Base-by-base conservation (phyloP, 2,888 invertebrate species). In the Tachina lurida region DNA sequence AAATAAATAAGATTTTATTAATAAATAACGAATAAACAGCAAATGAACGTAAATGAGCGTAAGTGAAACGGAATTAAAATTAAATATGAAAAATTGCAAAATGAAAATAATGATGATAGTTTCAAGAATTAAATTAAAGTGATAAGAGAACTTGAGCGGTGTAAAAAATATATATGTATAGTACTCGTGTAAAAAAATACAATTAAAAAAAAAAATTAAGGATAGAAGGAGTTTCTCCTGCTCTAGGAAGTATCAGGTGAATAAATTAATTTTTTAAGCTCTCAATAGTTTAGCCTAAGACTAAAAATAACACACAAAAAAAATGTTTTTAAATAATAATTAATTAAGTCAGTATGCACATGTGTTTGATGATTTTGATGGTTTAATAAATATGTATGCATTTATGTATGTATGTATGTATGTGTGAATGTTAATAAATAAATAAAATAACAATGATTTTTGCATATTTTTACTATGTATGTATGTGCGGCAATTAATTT, bases 391-490 rank as follows among this genome's bases (percentile, higher is more conserved):
- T 60, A 60, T 39, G 31, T 31, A 31, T 31, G 31, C 31, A 7
- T 31, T 5, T 31, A 31, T 31, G 31, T 31, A 31, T 4, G 31
- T 31, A 31, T 31, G 31, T 31, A 31, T 31, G 31, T 31, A 31
- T 31, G 7, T 31, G 7, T 31, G 7, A 58, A 8, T 31, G n/a
- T 49, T 15, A n/a, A 15, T 58, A 10, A 58, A 58, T 58, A 60
- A 65, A 65, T 47, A 47, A 47, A 47, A 47, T 65, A 47, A 68
- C 15, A 52, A 68, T 22, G 19, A n/a, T n/a, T 22, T 49, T 47
- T 22, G 0, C 13, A 19, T 13, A 19, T 19, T 12, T 49, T 22
- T 17, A 31, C 19, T 54, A 58, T 31, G 31, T 31, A 31, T 31
- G 31, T 31, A 31, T 31, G 22, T 58, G 15, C 56, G 3, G 13